Conservation (phyloP, 1,140 invertebrate genomes). For the Listronotus oregonensis region DNA sequence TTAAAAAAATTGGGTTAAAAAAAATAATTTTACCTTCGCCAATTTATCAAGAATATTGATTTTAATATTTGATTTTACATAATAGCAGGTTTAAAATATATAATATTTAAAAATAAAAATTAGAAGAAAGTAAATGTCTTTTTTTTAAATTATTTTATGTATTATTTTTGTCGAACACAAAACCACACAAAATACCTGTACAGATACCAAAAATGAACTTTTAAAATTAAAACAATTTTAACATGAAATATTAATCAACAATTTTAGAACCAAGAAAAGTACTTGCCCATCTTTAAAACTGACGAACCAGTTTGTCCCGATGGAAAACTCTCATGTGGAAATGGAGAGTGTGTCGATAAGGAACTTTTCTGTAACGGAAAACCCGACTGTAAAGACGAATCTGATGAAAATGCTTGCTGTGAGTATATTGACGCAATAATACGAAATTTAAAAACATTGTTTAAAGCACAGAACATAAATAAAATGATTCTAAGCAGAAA, state of each 20-base stretch:
- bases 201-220: constrained; percentile 10
- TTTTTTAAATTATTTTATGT: neutral
- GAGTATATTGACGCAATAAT: constrained; percentile 60
- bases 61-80: no score
- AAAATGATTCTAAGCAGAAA: no score
- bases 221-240: neutral
- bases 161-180: constrained; percentile 30
- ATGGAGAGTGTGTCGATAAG: constrained; percentile 88
- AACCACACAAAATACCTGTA: constrained; percentile 31
- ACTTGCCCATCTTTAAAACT: constrained; percentile 84
- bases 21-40: no score
- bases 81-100: no score
- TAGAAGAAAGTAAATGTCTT: no score
- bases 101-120: no score
- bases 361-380: constrained; percentile 92
- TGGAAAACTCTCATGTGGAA: constrained; percentile 86
- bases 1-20: no score
- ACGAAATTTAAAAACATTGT: no score
- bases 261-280: constrained; percentile 83
- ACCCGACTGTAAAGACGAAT: constrained; percentile 90
- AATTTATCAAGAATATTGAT: no score
- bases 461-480: no score
- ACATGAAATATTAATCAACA: neutral
- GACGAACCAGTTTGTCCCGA: constrained; percentile 89
- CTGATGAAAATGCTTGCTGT: constrained; percentile 95